Conservation (phyloP, 2,797 vertebrate genomes). For the Mus minutoides region DNA sequence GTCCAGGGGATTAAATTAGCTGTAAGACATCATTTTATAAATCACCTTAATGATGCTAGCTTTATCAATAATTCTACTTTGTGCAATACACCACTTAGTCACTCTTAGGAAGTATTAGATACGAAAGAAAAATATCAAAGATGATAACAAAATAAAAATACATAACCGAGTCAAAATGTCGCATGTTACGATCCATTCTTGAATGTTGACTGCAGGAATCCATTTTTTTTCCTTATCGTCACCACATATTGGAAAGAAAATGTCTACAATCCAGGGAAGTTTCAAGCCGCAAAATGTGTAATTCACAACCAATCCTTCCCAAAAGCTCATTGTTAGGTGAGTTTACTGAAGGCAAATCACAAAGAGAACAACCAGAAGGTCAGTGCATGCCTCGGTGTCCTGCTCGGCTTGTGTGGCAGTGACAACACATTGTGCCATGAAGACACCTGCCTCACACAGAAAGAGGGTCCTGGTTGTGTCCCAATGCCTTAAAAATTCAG, state of each 20-base stretch:
- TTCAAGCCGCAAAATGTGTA: not conserved
- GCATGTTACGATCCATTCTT: not conserved
- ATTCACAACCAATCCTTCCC: not conserved
- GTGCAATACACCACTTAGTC: not conserved
- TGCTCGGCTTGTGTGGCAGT: not conserved
- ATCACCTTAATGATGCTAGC: not conserved
- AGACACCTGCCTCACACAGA: not conserved
- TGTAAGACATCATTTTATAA: slow-evolving; percentile 42
- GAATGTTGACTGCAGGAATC: not conserved
- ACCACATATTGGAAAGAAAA: not conserved
- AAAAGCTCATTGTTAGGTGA: not conserved
- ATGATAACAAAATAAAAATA: not conserved
- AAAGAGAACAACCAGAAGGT: not conserved
- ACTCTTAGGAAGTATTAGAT: not conserved
- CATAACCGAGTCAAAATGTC: not conserved
- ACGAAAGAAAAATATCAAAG: not conserved
- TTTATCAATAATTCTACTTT: not conserved
- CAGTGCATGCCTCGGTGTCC: not conserved
- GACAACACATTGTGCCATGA: not conserved
- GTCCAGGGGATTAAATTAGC: not conserved
- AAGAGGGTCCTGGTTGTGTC: not conserved
- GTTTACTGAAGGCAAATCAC: not conserved
- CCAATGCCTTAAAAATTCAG: not conserved
- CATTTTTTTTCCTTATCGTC: not conserved
- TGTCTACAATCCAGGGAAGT: not conserved